These are phyloP conservation scores for Struthidea cinerea DNA, from an alignment of 2,113 vertebrate species.

Conservation along the genomic window DNA sequence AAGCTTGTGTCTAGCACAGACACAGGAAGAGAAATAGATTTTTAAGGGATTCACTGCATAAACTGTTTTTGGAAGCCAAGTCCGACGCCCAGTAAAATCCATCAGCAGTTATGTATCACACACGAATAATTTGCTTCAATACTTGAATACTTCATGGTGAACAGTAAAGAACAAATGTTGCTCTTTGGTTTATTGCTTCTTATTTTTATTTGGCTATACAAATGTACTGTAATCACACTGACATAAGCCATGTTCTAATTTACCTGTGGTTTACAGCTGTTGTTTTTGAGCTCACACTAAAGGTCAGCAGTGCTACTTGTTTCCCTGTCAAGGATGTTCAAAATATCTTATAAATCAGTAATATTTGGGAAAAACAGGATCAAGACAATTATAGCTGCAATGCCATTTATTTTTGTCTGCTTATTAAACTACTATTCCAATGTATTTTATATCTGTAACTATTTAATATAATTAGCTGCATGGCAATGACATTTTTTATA, in stretches of 20 bases:
- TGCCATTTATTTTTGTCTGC: constrained; percentile 35
- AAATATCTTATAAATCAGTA: neutral
- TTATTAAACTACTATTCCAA: constrained; percentile 36
- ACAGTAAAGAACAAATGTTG: neutral
- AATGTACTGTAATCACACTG: neutral
- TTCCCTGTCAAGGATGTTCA: neutral
- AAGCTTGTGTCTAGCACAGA: neutral
- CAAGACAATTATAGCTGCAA: neutral
- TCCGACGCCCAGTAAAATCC: neutral
- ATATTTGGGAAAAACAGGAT: constrained; percentile 10
- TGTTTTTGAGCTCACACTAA: constrained; percentile 15
- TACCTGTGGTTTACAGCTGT: constrained; percentile 49
- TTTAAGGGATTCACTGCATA: neutral
- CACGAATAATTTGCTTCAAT: neutral
- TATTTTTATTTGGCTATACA: neutral
- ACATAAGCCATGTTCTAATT: constrained; percentile 33
- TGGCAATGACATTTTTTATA: constrained; percentile 40
- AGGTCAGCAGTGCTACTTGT: constrained; percentile 16
- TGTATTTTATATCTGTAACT: constrained; percentile 40
- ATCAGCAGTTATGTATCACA: neutral
- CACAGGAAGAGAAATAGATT: neutral
- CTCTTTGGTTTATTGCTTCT: neutral
- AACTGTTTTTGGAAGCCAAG: neutral
- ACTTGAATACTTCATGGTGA: neutral
- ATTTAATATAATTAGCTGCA: constrained; percentile 50